Conservation (phyloP, 1,140 invertebrate genomes). For the Copidosoma floridanum region DNA sequence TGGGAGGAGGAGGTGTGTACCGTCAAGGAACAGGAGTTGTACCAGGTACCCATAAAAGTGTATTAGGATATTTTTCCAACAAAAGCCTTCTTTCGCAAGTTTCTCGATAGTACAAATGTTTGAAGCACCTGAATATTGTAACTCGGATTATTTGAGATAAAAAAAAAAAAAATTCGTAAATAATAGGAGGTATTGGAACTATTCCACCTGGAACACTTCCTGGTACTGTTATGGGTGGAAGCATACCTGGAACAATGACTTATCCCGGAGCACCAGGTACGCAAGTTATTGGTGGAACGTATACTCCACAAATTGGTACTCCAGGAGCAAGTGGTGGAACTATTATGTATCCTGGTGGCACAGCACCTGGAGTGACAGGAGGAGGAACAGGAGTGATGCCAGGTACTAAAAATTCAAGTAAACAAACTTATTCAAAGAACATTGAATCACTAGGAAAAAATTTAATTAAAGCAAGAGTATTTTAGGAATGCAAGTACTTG, state of each 20-base stretch:
- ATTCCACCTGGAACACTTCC: not conserved
- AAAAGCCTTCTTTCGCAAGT: too few relatives aligned
- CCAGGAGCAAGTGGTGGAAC: not conserved
- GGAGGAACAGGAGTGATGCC: too few relatives aligned
- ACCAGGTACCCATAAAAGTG: too few relatives aligned
- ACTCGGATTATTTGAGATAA: too few relatives aligned
- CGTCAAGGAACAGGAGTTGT: not conserved
- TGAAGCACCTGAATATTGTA: too few relatives aligned
- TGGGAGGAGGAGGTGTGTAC: not conserved
- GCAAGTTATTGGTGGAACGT: too few relatives aligned
- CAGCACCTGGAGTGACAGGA: conserved; percentile 3
- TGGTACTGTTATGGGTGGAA: not conserved
- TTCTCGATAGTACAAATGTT: too few relatives aligned
- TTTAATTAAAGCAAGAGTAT: too few relatives aligned
- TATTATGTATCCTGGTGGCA: conserved; percentile 16
- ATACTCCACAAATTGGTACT: not conserved
- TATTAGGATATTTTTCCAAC: too few relatives aligned
- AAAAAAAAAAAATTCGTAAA: too few relatives aligned
- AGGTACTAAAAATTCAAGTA: too few relatives aligned
- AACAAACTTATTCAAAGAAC: too few relatives aligned
- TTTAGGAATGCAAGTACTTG: not conserved
- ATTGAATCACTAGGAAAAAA: conserved; percentile 5
- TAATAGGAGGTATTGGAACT: not conserved
- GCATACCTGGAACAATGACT: not conserved
- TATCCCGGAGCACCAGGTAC: not conserved